Conservation (phyloP, 2,888 invertebrate species). For the Apocheima hispidaria region DNA sequence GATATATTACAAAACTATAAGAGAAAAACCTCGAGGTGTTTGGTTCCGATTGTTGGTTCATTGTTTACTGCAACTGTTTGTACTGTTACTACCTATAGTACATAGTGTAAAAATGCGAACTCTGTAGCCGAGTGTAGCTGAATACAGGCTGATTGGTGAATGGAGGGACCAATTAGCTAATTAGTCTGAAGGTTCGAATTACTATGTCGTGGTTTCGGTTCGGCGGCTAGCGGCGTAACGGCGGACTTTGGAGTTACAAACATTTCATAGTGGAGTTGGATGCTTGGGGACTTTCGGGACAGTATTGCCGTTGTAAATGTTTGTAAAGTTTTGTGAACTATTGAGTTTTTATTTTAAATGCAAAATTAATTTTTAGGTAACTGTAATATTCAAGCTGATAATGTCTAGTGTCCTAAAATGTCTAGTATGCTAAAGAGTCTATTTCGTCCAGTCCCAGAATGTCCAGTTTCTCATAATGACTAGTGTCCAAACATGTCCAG, state of each 20-base stretch:
- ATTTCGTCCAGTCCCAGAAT: too few relatives aligned
- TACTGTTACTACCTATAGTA: neutral
- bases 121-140: slow-evolving; percentile 13
- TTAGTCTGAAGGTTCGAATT: slow-evolving; percentile 24
- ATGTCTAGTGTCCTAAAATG: too few relatives aligned
- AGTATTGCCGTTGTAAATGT: neutral
- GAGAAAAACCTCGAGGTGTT: too few relatives aligned
- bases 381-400: too few relatives aligned
- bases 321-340: neutral
- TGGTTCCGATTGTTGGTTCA: too few relatives aligned
- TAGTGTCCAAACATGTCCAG: too few relatives aligned
- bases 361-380: neutral
- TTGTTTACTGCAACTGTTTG: slow-evolving; percentile 1
- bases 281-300: neutral
- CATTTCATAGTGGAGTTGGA: neutral
- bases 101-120: slow-evolving; percentile 18
- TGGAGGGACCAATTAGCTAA: slow-evolving; percentile 30
- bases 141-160: slow-evolving; percentile 28
- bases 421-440: too few relatives aligned
- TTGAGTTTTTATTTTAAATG: neutral
- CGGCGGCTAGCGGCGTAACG: neutral
- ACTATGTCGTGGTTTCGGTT: slow-evolving; percentile 10
- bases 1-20: too few relatives aligned
- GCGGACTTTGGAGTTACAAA: neutral
- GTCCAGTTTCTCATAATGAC: too few relatives aligned